These are phyloP conservation scores for Poeciliopsis infans DNA, from an alignment of 2,797 vertebrate genomes.

Conservation along the genomic window DNA sequence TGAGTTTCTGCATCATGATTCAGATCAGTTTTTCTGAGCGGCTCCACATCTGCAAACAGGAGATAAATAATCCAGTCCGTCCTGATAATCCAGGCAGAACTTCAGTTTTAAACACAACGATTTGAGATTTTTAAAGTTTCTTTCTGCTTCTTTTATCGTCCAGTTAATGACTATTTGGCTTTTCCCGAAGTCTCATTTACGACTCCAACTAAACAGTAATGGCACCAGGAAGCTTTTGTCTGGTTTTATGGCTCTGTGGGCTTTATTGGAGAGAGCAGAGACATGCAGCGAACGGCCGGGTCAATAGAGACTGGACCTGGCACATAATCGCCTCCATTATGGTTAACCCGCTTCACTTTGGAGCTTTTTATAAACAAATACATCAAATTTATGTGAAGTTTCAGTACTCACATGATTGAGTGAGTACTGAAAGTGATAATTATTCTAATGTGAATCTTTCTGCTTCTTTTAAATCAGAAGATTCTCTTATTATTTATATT, in stretches of 20 bases:
- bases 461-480: no score
- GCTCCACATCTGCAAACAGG: neutral
- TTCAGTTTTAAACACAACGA: neutral
- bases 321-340: neutral
- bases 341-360: neutral
- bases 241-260: neutral
- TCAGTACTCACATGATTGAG: no score
- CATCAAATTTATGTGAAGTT: no score
- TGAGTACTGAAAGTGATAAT: no score
- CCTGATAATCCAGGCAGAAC: neutral
- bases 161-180: neutral
- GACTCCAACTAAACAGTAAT: neutral
- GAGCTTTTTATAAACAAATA: no score
- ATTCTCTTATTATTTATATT: no score
- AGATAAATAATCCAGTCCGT: neutral
- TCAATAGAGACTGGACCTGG: neutral
- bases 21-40: neutral
- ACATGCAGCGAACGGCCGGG: neutral
- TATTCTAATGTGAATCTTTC: no score
- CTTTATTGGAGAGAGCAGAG: neutral
- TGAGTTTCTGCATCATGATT: slow-evolving; percentile 5
- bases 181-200: neutral
- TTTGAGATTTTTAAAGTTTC: neutral
- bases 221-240: neutral
- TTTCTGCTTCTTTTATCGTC: neutral